A percentile compares a stretch with the other conserved stretches of the same genome.
Evolutionary conservation across 2,888 invertebrate species (phyloP).

Genomic region (Nineta flava): DNA sequence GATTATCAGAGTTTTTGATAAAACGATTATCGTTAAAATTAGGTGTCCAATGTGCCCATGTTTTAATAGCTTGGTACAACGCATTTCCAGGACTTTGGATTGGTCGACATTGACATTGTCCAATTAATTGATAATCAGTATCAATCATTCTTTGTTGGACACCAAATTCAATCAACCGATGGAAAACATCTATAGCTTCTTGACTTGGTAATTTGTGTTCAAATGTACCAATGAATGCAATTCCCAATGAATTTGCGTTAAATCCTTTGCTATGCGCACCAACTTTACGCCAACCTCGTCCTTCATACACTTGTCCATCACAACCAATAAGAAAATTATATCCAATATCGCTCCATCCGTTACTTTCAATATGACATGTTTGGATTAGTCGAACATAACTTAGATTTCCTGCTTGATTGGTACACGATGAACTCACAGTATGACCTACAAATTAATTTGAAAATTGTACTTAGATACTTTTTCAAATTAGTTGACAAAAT

Average conservation of each 20-base stretch:
- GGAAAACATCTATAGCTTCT: slow-evolving; percentile 27
- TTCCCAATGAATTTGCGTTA: slow-evolving; percentile 30
- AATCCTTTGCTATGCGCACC: slow-evolving; percentile 37
- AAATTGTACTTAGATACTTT: too few relatives aligned
- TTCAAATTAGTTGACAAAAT: too few relatives aligned
- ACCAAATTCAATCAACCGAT: slow-evolving; percentile 29
- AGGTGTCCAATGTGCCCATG: slow-evolving; percentile 32
- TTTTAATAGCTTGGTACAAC: slow-evolving; percentile 33
- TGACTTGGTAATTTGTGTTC: slow-evolving; percentile 28
- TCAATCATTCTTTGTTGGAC: slow-evolving; percentile 29
- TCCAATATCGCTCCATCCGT: slow-evolving; percentile 33
- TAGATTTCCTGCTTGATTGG: slow-evolving; percentile 29
- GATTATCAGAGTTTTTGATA: too few relatives aligned
- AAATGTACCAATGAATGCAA: slow-evolving; percentile 36
- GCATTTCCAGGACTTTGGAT: slow-evolving; percentile 35
- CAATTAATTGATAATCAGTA: slow-evolving; percentile 30
- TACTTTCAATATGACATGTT: slow-evolving; percentile 33
- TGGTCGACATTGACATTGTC: slow-evolving; percentile 33
- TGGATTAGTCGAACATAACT: slow-evolving; percentile 31
- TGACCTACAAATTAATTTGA: slow-evolving; percentile 25
- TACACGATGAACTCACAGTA: slow-evolving; percentile 31
- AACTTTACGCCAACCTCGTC: slow-evolving; percentile 35
- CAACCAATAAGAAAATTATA: slow-evolving; percentile 40
- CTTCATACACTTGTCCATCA: slow-evolving; percentile 39
- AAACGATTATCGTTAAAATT: background rate